Evolutionary conservation across 1,140 invertebrate genomes (phyloP).

Genomic region (Pseudomyrmex concolor): DNA sequence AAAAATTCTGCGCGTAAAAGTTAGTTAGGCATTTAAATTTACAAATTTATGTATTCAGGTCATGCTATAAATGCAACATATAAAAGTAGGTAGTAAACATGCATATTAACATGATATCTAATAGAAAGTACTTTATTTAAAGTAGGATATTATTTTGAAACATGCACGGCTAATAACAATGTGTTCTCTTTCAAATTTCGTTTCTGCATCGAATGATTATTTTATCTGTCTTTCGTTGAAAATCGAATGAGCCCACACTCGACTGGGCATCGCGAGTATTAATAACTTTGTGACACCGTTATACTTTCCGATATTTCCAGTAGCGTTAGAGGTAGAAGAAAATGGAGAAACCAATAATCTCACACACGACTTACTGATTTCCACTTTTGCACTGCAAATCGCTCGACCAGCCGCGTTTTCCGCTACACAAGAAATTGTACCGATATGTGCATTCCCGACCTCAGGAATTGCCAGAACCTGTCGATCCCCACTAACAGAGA

Average conservation of each 20-base stretch:
- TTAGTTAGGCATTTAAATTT: not conserved
- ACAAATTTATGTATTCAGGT: conserved; percentile 44
- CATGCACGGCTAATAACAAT: not conserved
- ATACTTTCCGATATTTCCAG: conserved; percentile 79
- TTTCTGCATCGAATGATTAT: conserved; percentile 32
- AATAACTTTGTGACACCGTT: conserved; percentile 83
- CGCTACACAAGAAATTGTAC: conserved; percentile 90
- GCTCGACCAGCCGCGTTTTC: conserved; percentile 91
- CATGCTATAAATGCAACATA: conserved; percentile 35
- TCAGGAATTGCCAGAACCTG: conserved; percentile 89
- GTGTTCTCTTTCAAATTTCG: conserved; percentile 1
- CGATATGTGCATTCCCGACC: conserved; percentile 86
- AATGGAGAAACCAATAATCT: not conserved
- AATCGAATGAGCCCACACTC: conserved; percentile 77
- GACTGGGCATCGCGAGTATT: conserved; percentile 78
- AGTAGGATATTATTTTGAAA: conserved; percentile 46
- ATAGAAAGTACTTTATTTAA: conserved; percentile 6
- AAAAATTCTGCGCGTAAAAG: not conserved
- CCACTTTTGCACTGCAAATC: conserved; percentile 87
- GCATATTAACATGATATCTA: not conserved
- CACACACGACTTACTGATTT: conserved; percentile 84
- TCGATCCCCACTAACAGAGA: conserved; percentile 89
- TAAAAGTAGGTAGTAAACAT: not conserved
- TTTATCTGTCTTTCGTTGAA: conserved; percentile 5
- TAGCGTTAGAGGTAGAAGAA: not conserved